Base-by-base conservation (phyloP, 2,888 invertebrate species). In the Eudemis profundana region DNA sequence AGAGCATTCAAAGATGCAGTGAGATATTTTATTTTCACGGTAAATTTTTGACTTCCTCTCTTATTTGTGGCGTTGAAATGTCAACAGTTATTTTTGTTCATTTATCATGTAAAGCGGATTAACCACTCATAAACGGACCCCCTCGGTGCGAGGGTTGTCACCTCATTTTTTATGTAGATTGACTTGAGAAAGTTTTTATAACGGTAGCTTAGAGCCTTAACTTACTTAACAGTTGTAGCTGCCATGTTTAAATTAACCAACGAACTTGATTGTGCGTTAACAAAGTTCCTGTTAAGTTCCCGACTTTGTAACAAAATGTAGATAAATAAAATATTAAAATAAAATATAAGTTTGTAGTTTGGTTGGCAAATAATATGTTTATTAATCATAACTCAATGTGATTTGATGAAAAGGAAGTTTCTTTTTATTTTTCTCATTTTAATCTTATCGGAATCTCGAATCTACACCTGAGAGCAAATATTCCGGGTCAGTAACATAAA, bases 91-190 rank as follows among this genome's bases (percentile, higher is more conserved):
- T 74, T 69, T 71, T 68, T 63, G 44, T 68, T 68, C 74, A 73
- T 75, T 75, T 72, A 69, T 72, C 70, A 72, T 74, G 73, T 72
- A 77, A 82, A 82, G 73, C 70, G 75, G 78, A 78, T 84, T 82
- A 75, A 70, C 68, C 71, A 72, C 71, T 77, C 71, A 76, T 80
- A 76, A 72, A 77, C 77, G 71, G 63, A 59, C 29, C 42, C 60
- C 61, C 69, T 46, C 49, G 69, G 65, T 71, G 74, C 68, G 60
- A 76, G 76, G 75, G 78, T 69, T 81, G 78, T 77, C 79, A 75
- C 75, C 81, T 83, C 67, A 81, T 85, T 82, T 83, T 85, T 84
- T 82, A 86, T 83, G 82, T 78, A 85, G 78, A 82, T 86, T 83
- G 70, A 81, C 78, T 79, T 75, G 66, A 68, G 64, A 70, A 84